Base-by-base conservation (phyloP, 2,113 vertebrate genomes). In the Alces alces region DNA sequence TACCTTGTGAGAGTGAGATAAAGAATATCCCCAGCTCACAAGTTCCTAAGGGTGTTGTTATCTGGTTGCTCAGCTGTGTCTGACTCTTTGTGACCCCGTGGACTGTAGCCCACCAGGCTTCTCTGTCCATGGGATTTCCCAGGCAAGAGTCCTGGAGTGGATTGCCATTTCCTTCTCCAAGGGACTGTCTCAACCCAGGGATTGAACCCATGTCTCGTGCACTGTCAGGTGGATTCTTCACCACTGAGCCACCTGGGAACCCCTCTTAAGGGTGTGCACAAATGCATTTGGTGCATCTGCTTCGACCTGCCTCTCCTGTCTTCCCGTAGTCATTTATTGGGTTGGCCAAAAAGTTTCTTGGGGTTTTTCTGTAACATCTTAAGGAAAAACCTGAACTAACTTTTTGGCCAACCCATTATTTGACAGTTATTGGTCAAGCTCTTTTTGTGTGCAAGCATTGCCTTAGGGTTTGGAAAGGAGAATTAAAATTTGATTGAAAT, bases 391-490 rank as follows among this genome's bases (percentile, higher is more conserved):
- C 6, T 25, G 11, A 76, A 76, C 23, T 15, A 76, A 76, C 39
- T 43, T 43, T 76, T 7, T 43, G 23, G 39, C 39, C 70, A 43
- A 43, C 39, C 39, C 70, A 15, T 23, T 76, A 43, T 54, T 54
- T 86, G 43, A 83, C 7, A 28, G 55, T 8, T 89, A 88, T 39
- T 87, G 92, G 90, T 47, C 52, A 60, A 86, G 80, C n/a, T 76
- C n/a, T 93, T 30, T 33, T 13, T 55, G 7, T 23, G 45, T 89
- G 23, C 12, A 96, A 86, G 8, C 19, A 50, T 82, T 92, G 27
- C 25, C 70, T 70, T 79, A 50, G 19, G 21, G 25, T 93, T n/a
- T 43, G 17, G 15, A 91, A 82, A 61, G 85, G 52, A 43, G n/a
- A 54, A 78, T 84, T 55, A 92, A 90, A 82, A 73, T 45, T 88